Evolutionary conservation across 2,113 vertebrate genomes (phyloP).

Genomic region (Anoura caudifer): DNA sequence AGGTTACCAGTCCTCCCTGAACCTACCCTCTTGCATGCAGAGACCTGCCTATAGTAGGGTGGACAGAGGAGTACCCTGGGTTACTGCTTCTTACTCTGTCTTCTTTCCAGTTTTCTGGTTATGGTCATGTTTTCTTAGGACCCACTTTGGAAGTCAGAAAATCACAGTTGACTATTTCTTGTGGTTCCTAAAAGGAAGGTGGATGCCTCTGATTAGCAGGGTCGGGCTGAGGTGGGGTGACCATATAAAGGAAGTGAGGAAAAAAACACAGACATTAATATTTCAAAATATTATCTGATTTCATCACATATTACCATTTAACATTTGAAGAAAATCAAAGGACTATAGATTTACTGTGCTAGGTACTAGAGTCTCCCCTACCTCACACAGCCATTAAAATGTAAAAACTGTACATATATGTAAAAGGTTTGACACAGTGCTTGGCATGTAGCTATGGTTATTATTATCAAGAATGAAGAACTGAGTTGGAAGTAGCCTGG

Average conservation of each 20-base stretch:
- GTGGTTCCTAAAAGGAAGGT: not conserved
- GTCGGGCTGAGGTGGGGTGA: not conserved
- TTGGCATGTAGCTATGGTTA: not conserved
- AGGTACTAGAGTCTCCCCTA: not conserved
- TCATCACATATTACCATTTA: not conserved
- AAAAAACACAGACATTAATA: not conserved
- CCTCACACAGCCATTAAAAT: not conserved
- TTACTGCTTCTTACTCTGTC: not conserved
- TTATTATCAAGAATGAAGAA: not conserved
- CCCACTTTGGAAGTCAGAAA: not conserved
- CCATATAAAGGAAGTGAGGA: not conserved
- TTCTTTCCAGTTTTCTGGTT: not conserved
- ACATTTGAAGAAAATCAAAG: not conserved
- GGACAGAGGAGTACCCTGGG: not conserved
- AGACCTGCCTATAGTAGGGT: accelerated
- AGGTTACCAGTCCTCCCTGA: not conserved
- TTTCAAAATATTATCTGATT: constrained; percentile 19
- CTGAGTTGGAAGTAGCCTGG: not conserved
- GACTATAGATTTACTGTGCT: not conserved
- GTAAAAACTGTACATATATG: not conserved
- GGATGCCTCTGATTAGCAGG: not conserved
- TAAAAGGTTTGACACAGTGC: not conserved
- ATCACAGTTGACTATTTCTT: not conserved
- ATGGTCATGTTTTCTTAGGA: not conserved
- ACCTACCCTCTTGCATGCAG: not conserved